These are phyloP conservation scores for Narcine bancroftii DNA, from an alignment of 2,113 vertebrate species.

Conservation along the genomic window DNA sequence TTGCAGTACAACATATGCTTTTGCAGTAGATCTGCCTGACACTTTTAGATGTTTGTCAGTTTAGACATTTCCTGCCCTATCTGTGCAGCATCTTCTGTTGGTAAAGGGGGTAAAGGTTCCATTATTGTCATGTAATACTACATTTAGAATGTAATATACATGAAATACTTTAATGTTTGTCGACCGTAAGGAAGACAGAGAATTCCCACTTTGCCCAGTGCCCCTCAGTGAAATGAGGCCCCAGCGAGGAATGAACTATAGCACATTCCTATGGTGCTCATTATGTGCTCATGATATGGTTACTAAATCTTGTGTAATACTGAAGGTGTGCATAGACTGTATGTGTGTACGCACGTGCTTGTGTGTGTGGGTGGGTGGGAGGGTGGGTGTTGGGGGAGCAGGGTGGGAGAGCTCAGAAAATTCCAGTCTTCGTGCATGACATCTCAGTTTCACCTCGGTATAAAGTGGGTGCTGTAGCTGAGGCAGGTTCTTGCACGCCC, in stretches of 20 bases:
- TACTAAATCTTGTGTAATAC: not conserved
- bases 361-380: no score
- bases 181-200: no score
- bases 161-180: no score
- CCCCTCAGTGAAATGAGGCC: no score
- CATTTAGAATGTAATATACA: no score
- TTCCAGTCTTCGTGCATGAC: not conserved
- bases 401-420: not conserved
- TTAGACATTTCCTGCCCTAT: conserved; percentile 4
- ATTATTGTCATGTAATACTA: no score
- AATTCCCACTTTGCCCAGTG: no score
- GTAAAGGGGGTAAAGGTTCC: no score
- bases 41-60: not conserved
- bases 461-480: not conserved
- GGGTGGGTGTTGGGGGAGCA: no score
- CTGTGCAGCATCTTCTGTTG: not conserved
- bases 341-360: no score
- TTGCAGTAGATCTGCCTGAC: not conserved
- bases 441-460: not conserved
- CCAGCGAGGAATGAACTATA: no score
- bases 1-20: not conserved
- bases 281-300: not conserved
- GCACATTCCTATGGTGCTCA: not conserved
- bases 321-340: not conserved
- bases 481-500: not conserved